phyloP scores from a whole-genome alignment of 2,797 vertebrate species.

The Carapus acus region DNA sequence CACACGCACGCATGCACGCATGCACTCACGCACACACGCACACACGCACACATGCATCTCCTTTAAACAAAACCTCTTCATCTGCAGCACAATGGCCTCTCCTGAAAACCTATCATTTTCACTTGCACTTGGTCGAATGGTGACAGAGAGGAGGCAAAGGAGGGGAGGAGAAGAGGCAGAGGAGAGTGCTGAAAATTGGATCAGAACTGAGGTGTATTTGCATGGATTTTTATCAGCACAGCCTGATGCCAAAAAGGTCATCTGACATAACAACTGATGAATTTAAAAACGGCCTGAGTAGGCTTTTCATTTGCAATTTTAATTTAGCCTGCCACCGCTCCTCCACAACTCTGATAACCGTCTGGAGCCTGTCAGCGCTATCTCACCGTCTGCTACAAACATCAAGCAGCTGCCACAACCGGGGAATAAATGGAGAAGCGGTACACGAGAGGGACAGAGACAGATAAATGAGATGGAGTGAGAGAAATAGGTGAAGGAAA shows the following conservation, averaged over 20 bases:
- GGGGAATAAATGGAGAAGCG: conserved; percentile 38
- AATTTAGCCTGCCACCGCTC: conserved; percentile 82
- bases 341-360: conserved; percentile 91
- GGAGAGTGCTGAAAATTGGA: conserved; percentile 97
- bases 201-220: conserved; percentile 93
- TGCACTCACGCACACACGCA: conserved; percentile 22
- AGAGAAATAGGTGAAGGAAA: conserved; percentile 5
- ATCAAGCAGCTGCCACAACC: conserved; percentile 84
- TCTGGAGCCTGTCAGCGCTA: conserved; percentile 87
- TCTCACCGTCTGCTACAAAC: conserved; percentile 87
- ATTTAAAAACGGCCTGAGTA: conserved; percentile 67
- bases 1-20: conserved; percentile 24
- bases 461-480: conserved; percentile 18
- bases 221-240: conserved; percentile 91
- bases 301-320: conserved; percentile 99
- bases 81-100: conserved; percentile 96
- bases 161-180: conserved; percentile 62
- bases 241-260: conserved; percentile 92
- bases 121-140: conserved; percentile 87
- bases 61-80: conserved; percentile 95
- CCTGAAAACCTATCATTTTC: conserved; percentile 99
- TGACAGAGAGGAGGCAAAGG: conserved; percentile 81
- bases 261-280: conserved; percentile 99
- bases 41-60: conserved; percentile 35
- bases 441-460: conserved; percentile 24